Conservation (phyloP, 1,140 invertebrate genomes). For the Melipona quadrifasciata region DNA sequence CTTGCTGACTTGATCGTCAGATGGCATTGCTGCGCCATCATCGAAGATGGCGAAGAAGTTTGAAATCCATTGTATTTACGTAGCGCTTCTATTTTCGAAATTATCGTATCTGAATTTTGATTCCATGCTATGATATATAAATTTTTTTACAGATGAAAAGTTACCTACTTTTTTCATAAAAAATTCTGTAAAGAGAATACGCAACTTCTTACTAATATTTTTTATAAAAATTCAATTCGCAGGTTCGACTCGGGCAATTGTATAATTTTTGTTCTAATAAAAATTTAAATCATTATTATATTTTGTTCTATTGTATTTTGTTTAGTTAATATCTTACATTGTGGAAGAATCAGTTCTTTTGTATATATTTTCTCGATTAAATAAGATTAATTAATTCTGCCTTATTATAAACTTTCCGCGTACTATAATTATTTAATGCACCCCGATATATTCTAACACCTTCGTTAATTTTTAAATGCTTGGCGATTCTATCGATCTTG, state of each 20-base stretch:
- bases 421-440: not conserved
- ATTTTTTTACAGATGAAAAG: not conserved
- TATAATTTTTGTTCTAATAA: not conserved
- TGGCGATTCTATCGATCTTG: not conserved
- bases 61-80: not conserved
- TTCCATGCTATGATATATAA: not conserved
- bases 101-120: not conserved
- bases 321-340: not conserved
- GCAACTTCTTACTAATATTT: not conserved
- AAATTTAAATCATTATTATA: not conserved
- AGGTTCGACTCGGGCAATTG: too few relatives aligned
- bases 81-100: not conserved
- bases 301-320: not conserved
- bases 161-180: not conserved
- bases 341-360: not conserved
- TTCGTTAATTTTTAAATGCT: not conserved
- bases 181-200: not conserved
- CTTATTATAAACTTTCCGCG: too few relatives aligned
- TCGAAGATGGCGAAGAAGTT: constrained; percentile 12
- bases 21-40: constrained; percentile 18
- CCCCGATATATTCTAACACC: not conserved
- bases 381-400: not conserved
- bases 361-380: not conserved
- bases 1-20: constrained; percentile 14
- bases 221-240: not conserved